Base-by-base conservation (phyloP, 2,797 vertebrate genomes). In the Pantherophis alleghaniensis region DNA sequence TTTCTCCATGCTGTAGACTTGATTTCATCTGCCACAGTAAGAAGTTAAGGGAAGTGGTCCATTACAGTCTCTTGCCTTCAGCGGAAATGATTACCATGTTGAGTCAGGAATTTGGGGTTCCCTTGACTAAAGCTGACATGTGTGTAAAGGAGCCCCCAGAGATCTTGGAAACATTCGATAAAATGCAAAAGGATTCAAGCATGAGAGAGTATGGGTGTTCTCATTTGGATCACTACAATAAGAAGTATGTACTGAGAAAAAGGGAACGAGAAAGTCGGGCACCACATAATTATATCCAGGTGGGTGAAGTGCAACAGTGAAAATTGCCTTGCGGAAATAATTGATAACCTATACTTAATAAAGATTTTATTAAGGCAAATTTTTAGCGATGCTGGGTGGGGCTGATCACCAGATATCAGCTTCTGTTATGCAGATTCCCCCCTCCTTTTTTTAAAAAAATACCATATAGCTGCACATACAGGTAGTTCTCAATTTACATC, bases 1-100 rank as follows among this genome's bases (percentile, higher is more conserved):
- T 51, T 12, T 56, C 7, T 37, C 11, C 47, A 1, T 6, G 6
- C 57, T 95, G 53, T 89, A 99, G 99, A 96, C 95, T 99, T 91
- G 96, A 95, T 69, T 96, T 94, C 91, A 96, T 99, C 79, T 97
- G 98, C 94, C 93, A 94, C 42, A 96, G 95, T 55, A 97, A 92
- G 93, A 97, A 90, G 56, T 94, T 99, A 93, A 96, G 94, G 93
- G 97, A 98, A 2, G 97, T 96, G 12, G 86, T 98, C 66, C 95
- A 94, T 1, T 92, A 95, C 37, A 95, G 97, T 95, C 96, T 99
- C 95, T 97, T 99, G 95, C 99, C 98, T 1, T 97, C 98, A 16
- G 97, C 97, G 0, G 96, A 98, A 94, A 98, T 98, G 98, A 92
- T 99, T 93, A 95, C 96, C 56, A 96, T 95, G 91, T 86, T 99